Base-by-base conservation (phyloP, 2,797 vertebrate species). In the Nasua narica region DNA sequence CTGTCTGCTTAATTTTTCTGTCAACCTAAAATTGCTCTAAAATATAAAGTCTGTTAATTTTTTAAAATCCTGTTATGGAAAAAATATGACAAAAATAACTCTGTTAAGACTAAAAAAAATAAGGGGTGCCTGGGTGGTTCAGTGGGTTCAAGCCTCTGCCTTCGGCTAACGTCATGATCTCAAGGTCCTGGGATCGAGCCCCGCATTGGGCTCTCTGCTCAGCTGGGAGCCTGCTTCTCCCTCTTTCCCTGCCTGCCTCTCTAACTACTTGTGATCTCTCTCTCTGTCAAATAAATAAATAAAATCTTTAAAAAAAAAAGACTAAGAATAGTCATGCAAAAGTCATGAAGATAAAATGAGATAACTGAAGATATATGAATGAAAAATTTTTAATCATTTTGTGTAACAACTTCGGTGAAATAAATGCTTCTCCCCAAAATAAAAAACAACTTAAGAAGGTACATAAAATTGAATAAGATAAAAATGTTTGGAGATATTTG, bases 371-470 rank as follows among this genome's bases (percentile, higher is more conserved):
- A 56, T 77, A 76, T 19, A 37, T 2, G 40, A 6, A 35, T 52
- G 35, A 70, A 13, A 9, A 77, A 19, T 69, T 78, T 90, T 86
- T 52, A 62, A 91, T 70, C 12, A 78, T n/a, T 79, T 50, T 40
- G 18, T 86, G 1, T 43, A 79, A 58, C 35, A 78, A 52, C 32
- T 19, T 67, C 56, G 58, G 54, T 46, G 6, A 90, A 90, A 90
- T 37, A 60, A 29, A 62, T 67, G 56, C 5, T 65, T 62, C 60
- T 8, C 18, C 60, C 12, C 27, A 62, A 91, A 86, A 50, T 79
- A 84, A 90, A n/a, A 90, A 85, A n/a, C 40, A 50, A 85, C 25
- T 60, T 4, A 89, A 85, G 37, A 91, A 92, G 56, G 69, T 93
- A 1, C 19, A 58, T 69, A 87, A 87, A 54, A 25, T n/a, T 54